Conservation (phyloP, 2,797 vertebrate genomes). For the Malurus splendens region DNA sequence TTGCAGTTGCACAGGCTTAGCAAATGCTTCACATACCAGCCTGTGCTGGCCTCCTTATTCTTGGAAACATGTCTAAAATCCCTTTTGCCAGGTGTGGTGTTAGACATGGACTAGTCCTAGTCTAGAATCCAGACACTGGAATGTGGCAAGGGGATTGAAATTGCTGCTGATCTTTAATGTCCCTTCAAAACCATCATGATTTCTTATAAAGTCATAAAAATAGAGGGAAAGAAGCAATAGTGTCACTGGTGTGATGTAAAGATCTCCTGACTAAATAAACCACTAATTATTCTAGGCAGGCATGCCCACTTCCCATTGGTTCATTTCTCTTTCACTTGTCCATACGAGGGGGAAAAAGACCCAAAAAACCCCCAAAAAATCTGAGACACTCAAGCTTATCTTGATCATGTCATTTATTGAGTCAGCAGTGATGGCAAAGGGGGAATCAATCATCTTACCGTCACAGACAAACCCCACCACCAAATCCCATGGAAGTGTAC, state of each 20-base stretch:
- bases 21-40: neutral
- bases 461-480: neutral
- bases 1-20: neutral
- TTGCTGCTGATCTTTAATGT: neutral
- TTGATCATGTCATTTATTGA: neutral
- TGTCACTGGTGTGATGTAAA: neutral
- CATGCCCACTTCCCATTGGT: neutral
- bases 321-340: neutral
- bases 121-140: neutral
- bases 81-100: neutral
- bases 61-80: neutral
- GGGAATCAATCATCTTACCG: neutral
- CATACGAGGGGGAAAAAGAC: fast-evolving
- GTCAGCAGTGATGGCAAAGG: neutral
- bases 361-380: neutral
- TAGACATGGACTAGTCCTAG: neutral
- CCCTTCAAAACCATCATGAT: neutral
- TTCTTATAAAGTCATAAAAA: neutral
- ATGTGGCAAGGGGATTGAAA: neutral
- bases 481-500: neutral
- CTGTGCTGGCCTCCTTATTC: neutral
- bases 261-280: neutral
- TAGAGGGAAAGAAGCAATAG: neutral
- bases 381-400: neutral
- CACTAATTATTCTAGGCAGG: neutral